Evolutionary conservation across 2,888 invertebrate species (phyloP).

Genomic region (Pseudanteris insignis): DNA sequence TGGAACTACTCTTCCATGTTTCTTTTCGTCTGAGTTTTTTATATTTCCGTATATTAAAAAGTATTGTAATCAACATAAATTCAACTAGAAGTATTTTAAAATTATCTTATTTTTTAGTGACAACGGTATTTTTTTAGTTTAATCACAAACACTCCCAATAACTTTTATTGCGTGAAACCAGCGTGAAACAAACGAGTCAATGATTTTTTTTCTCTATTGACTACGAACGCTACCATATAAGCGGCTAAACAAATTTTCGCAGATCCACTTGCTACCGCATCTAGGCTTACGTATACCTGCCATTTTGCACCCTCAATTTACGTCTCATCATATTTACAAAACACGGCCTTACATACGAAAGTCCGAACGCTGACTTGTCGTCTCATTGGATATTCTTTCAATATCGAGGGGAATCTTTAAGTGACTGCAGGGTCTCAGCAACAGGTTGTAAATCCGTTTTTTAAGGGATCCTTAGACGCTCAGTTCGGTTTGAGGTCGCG

Average conservation of each 20-base stretch:
- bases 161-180: too few species aligned
- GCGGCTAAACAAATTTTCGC: too few species aligned
- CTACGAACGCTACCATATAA: neutral
- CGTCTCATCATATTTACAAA: constrained; percentile 62
- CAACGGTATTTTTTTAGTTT: too few species aligned
- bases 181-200: too few species aligned
- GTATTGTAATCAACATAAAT: too few species aligned
- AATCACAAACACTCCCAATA: neutral
- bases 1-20: too few species aligned
- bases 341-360: constrained; percentile 53
- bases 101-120: too few species aligned
- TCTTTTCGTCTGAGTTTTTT: too few species aligned
- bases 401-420: constrained; percentile 68
- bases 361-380: constrained; percentile 51
- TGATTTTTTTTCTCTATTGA: too few species aligned
- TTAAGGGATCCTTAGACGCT: constrained; percentile 57
- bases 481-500: constrained; percentile 62
- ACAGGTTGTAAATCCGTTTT: constrained; percentile 67
- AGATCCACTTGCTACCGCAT: constrained; percentile 33
- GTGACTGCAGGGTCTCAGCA: constrained; percentile 61
- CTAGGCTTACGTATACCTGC: too few species aligned
- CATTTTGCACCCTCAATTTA: constrained; percentile 56
- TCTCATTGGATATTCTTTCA: constrained; percentile 65
- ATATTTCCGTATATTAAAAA: too few species aligned
- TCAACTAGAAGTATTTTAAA: too few species aligned